Evolutionary conservation across 2,797 vertebrate genomes (phyloP), one percentile per base, ranked within the genome.

Genomic region (Chelon auratus): DNA sequence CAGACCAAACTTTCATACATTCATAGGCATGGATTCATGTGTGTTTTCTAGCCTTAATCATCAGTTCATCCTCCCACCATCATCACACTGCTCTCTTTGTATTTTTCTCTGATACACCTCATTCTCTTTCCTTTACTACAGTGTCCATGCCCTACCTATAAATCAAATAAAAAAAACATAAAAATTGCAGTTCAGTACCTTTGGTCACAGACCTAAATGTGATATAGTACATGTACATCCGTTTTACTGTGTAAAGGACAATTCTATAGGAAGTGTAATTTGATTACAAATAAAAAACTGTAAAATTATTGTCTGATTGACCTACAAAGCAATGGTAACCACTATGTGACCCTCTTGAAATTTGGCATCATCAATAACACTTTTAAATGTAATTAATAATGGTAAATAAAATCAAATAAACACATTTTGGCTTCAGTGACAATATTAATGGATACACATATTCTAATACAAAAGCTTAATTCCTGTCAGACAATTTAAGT

Each of bases 41-140:
- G 54, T 66, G 40, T 56, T 17, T 47, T n/a, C 17, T n/a, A 18
- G 7, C 15, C 43, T 47, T 18, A 18, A 56, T 58, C 70, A 72
- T 70, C 57, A 68, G 36, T 63, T 57, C 55, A 47, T 68, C 58
- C 67, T 68, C 62, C 67, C 53, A 69, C 73, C 24, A 63, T 75
- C 45, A 15, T 64, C 53, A 64, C 54, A 42, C 50, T 5, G 51
- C 51, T 66, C 61, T 15, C 53, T 59, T 24, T 37, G 24, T 42
- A 68, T 42, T 30, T 37, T 42, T 52, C 26, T 39, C 47, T 40
- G 18, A 33, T 30, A 22, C 45, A 50, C 18, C 8, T 50, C 11
- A 3, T 39, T 43, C 53, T 22, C 52, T 22, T 22, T 22, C 9
- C 17, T 66, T 57, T 17, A 70, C n/a, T 36, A 42, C 11, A 33